phyloP scores from a whole-genome alignment of 2,113 vertebrate genomes.

The Todiramphus chloris region DNA sequence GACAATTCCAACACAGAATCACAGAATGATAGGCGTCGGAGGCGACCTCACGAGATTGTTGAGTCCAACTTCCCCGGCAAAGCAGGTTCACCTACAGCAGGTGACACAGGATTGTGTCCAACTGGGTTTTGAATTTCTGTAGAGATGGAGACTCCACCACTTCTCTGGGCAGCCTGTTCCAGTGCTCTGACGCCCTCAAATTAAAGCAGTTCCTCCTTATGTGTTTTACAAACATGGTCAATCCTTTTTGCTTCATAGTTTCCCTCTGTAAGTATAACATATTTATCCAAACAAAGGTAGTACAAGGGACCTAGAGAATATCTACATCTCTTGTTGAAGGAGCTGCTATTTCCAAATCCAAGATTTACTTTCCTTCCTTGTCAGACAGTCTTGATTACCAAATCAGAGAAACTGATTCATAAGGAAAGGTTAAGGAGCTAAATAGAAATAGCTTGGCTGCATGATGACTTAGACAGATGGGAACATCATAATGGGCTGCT shows the following conservation, averaged over 20 bases:
- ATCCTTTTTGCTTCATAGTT: neutral
- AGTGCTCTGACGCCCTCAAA: no score
- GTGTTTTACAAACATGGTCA: neutral
- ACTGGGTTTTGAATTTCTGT: no score
- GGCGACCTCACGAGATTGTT: no score
- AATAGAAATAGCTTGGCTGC: constrained; percentile 42
- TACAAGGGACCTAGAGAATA: neutral
- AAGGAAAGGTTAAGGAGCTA: constrained; percentile 53
- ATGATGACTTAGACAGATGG: constrained; percentile 37
- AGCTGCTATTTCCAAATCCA: neutral
- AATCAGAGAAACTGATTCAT: constrained; percentile 41
- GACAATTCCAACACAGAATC: neutral
- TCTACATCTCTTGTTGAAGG: neutral
- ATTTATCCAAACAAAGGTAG: neutral
- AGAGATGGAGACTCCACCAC: no score
- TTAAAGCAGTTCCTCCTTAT: neutral
- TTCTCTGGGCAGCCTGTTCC: no score
- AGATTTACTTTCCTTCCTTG: constrained; percentile 1
- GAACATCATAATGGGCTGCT: constrained; percentile 32
- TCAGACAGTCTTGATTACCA: constrained; percentile 5
- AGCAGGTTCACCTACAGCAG: no score
- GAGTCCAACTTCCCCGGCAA: no score
- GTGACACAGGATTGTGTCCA: no score
- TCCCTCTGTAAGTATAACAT: neutral
- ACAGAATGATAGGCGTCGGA: no score